Conservation (phyloP, 1,140 invertebrate species). For the Rhyzopertha dominica region DNA sequence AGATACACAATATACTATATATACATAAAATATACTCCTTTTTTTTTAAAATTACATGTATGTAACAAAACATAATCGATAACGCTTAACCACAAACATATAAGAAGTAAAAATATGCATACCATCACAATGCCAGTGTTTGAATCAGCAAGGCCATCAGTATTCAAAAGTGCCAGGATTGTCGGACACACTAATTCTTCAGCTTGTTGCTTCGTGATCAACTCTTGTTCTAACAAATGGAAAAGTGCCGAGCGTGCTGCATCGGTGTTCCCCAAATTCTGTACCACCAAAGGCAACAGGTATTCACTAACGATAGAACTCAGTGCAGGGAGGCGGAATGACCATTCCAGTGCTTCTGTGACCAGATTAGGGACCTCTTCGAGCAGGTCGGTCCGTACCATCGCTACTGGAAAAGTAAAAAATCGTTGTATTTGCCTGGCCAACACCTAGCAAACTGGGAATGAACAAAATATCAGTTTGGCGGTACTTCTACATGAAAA, state of each 20-base stretch:
- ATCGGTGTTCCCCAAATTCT: constrained; percentile 34
- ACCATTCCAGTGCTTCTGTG: constrained; percentile 28
- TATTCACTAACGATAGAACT: constrained; percentile 34
- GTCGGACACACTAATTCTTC: constrained; percentile 42
- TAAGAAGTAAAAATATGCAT: constrained; percentile 22
- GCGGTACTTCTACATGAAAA: background rate
- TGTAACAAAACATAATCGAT: constrained; percentile 7
- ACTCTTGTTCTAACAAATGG: constrained; percentile 33
- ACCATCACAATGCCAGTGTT: constrained; percentile 33
- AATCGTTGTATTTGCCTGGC: background rate
- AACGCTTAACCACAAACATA: constrained; percentile 1
- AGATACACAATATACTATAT: constrained; percentile 7
- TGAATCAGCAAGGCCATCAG: constrained; percentile 24
- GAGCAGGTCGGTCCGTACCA: constrained; percentile 29
- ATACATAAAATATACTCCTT: background rate
- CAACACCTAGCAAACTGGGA: background rate
- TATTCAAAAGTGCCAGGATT: constrained; percentile 35
- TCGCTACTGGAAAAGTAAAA: constrained; percentile 30
- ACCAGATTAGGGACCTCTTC: constrained; percentile 38
- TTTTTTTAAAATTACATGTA: background rate
- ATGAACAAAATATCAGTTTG: background rate
- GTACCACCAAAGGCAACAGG: constrained; percentile 36
- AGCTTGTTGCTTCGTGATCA: constrained; percentile 32
- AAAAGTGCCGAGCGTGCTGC: constrained; percentile 30
- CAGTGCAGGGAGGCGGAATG: constrained; percentile 25